These are phyloP conservation scores for Campoplex nolae DNA, from an alignment of 2,888 invertebrate genomes.

Conservation along the genomic window DNA sequence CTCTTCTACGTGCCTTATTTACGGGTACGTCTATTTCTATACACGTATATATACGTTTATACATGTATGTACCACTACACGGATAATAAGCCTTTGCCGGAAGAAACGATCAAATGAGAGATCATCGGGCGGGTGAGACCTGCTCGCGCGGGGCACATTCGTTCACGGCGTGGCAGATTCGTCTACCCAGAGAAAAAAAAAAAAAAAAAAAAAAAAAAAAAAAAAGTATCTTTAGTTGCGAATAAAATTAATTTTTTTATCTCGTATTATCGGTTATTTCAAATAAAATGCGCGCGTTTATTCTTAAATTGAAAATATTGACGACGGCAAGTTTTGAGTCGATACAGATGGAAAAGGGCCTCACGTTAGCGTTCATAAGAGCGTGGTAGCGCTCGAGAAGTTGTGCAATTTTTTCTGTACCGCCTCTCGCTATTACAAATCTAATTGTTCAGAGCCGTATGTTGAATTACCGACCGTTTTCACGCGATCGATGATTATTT, in stretches of 20 bases:
- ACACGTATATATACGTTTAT: not conserved
- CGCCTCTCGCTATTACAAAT: not conserved
- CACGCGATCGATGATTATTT: not conserved
- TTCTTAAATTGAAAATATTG: not conserved
- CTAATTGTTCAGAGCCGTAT: not conserved
- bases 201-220: too few relatives aligned
- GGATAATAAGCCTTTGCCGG: slow-evolving; percentile 17
- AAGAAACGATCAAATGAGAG: slow-evolving; percentile 4
- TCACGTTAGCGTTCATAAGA: too few relatives aligned
- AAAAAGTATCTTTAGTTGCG: not conserved
- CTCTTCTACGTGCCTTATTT: not conserved
- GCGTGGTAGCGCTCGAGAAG: too few relatives aligned
- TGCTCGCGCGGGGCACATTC: not conserved
- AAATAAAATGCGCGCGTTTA: not conserved
- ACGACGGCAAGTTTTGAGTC: not conserved
- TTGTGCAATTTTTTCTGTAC: too few relatives aligned
- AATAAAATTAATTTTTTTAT: too few relatives aligned
- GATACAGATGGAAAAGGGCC: too few relatives aligned
- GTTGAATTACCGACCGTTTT: not conserved
- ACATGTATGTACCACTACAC: not conserved
- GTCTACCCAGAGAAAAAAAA: too few relatives aligned
- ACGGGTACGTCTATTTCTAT: not conserved
- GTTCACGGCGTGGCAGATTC: not conserved
- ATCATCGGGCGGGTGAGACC: not conserved
- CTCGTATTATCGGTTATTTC: too few relatives aligned